Base-by-base conservation (phyloP, 1,140 invertebrate genomes). In the Antheraea pernyi region DNA sequence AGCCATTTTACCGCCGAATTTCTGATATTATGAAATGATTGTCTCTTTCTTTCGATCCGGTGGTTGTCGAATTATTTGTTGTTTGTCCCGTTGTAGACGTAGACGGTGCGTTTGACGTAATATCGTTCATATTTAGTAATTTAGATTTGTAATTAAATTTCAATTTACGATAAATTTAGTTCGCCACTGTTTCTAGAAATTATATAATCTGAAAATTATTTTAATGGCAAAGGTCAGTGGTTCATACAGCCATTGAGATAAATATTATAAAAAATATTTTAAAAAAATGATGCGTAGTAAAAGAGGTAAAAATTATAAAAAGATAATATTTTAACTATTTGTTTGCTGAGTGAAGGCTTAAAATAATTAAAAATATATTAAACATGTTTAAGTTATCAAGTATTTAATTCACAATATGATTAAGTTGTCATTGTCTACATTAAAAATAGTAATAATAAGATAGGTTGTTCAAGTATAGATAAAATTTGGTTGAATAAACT, bases 21-120 rank as follows among this genome's bases (percentile, higher is more conserved):
- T 77, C 79, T n/a, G 82, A 67, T 63, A 88, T 81, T 8, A 86
- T 76, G 71, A 84, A 81, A 53, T 77, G 77, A 63, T 74, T 77
- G 36, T 80, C 74, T 65, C 37, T 75, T 37, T 65, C 63, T 58
- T 73, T 74, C 10, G 37, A 70, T 61, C 30, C 73, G 3, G 60
- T 67, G 58, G 69, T 69, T 30, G 11, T 53, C 11, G 60, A 59
- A 48, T 62, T 68, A 19, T 36, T 61, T 11, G 65, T 69, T n/a
- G 30, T n/a, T 22, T 70, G 61, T 7, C 65, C 53, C 13, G 61
- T 10, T 8, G 48, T 62, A 11, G 69, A 69, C 6, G 59, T 60
- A 22, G 67, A 71, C 7, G 69, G 19, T 11, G n/a, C 39, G 18
- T 75, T 66, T 9, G 65, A 68, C 59, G 59, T 61, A 48, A 19